Percentiles rank a stretch among this genome's conserved stretches.
Conservation (phyloP, 2,113 vertebrate species). For the Notothenia coriiceps region DNA sequence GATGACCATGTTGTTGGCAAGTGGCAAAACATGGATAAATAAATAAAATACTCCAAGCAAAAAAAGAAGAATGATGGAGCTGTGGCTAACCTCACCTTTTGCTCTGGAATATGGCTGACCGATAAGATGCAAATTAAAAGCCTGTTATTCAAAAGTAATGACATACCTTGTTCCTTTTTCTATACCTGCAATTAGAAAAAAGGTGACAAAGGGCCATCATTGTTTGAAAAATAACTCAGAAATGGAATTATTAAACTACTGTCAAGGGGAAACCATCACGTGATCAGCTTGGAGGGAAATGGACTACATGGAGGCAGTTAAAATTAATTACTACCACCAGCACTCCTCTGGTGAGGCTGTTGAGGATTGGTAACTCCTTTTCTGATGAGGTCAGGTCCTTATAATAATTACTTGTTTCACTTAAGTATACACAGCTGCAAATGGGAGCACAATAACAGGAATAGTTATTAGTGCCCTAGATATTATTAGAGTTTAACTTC, state of each 20-base stretch:
- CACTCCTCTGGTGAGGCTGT: slow-evolving; percentile 54
- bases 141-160: not conserved
- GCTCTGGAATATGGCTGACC: not conserved
- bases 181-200: slow-evolving; percentile 22
- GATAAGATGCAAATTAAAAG: slow-evolving; percentile 2
- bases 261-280: slow-evolving; percentile 23
- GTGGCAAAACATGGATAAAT: not conserved
- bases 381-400: slow-evolving; percentile 72
- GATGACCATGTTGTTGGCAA: not conserved
- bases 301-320: slow-evolving; percentile 36
- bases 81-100: not conserved
- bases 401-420: slow-evolving; percentile 66
- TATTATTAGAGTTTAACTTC: slow-evolving; percentile 54
- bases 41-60: no score
- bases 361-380: slow-evolving; percentile 49
- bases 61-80: no score
- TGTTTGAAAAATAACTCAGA: slow-evolving; percentile 32
- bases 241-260: slow-evolving; percentile 25
- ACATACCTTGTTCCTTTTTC: not conserved
- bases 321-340: slow-evolving; percentile 58
- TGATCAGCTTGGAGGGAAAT: slow-evolving; percentile 26
- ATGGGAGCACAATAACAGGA: slow-evolving; percentile 49
- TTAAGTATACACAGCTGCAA: slow-evolving; percentile 66
- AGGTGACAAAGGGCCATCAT: slow-evolving; percentile 8
- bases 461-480: slow-evolving; percentile 58